These are phyloP conservation scores for Lates calcarifer DNA, from an alignment of 2,113 vertebrate genomes.

Conservation along the genomic window DNA sequence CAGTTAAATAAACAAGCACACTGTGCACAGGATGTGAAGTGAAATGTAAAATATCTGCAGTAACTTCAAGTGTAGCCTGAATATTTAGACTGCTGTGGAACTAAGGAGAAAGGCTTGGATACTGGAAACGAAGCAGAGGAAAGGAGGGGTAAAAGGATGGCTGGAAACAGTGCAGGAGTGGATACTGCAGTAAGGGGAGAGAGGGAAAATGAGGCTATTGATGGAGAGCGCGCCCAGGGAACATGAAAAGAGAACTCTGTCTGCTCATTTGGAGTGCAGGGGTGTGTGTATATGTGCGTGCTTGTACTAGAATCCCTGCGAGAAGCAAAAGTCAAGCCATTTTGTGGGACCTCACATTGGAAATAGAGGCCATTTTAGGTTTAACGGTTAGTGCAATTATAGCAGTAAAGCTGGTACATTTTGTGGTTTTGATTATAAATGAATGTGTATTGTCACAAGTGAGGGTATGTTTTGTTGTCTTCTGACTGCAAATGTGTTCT, in stretches of 20 bases:
- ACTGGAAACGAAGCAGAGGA: conserved; percentile 28
- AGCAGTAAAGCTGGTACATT: conserved; percentile 2
- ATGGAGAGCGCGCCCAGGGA: conserved; percentile 59
- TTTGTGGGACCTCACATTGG: conserved; percentile 47
- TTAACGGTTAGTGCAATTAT: background rate
- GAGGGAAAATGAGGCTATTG: conserved; percentile 78
- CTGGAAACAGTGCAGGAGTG: conserved; percentile 41
- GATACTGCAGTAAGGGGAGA: conserved; percentile 55
- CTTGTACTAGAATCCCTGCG: conserved; percentile 30
- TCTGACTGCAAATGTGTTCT: conserved; percentile 36
- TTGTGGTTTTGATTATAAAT: conserved; percentile 5
- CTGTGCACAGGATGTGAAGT: background rate
- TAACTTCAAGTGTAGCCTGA: background rate
- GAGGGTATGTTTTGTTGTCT: conserved; percentile 7
- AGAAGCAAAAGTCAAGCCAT: conserved; percentile 50
- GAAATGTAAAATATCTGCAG: conserved; percentile 5
- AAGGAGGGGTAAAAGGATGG: conserved; percentile 28
- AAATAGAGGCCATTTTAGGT: conserved; percentile 53
- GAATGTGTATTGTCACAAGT: background rate
- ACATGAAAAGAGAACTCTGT: conserved; percentile 76
- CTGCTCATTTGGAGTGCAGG: conserved; percentile 63
- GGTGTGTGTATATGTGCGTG: conserved; percentile 16
- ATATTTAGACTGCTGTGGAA: conserved; percentile 23
- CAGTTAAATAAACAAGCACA: conserved; percentile 19
- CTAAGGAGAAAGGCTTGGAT: conserved; percentile 22